Percentiles rank a stretch among this genome's conserved stretches.
These are phyloP conservation scores for Planococcus citri DNA, from an alignment of 1,140 invertebrate species.

Conservation along the genomic window DNA sequence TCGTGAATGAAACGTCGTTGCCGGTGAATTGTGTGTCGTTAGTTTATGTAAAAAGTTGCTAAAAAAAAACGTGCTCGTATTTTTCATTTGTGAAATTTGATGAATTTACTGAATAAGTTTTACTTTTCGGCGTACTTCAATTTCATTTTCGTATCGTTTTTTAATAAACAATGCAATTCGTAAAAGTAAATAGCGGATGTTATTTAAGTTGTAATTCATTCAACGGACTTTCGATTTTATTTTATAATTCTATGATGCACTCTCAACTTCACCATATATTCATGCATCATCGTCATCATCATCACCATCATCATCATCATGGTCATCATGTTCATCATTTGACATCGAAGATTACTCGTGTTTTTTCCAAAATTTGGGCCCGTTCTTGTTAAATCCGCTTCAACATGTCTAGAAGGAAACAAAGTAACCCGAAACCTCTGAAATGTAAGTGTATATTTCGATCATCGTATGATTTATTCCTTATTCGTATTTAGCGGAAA, in stretches of 20 bases:
- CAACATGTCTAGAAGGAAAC: slow-evolving; percentile 48
- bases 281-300: neutral
- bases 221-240: neutral
- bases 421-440: slow-evolving; percentile 50
- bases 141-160: neutral
- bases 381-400: neutral
- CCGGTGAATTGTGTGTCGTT: neutral
- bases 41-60: no score
- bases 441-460: slow-evolving; percentile 42
- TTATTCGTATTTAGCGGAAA: no score
- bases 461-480: no score
- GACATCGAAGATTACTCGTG: neutral
- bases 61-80: slow-evolving; percentile 4
- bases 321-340: neutral
- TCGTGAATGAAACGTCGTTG: neutral
- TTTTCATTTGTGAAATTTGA: neutral
- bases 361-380: neutral
- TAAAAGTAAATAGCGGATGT: neutral
- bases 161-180: neutral
- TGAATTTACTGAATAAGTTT: neutral
- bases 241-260: slow-evolving; percentile 12
- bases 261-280: neutral
- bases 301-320: neutral
- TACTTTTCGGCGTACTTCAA: neutral
- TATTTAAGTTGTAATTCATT: neutral